Base-by-base conservation (phyloP, 2,113 vertebrate genomes). In the Isichthys henryi region DNA sequence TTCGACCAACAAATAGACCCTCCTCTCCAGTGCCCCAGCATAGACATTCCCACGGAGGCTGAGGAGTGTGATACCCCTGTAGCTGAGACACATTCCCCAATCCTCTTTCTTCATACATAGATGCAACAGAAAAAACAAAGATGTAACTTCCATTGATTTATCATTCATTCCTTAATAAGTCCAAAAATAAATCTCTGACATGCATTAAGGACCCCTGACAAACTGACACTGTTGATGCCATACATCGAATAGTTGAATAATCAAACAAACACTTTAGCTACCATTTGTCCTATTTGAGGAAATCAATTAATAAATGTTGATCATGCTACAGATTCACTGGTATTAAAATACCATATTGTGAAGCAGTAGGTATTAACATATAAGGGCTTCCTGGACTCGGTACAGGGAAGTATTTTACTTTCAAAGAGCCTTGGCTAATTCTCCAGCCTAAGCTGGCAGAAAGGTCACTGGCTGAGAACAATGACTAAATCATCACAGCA, bases 391-490 rank as follows among this genome's bases (percentile, higher is more conserved):
- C 48, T 58, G 43, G 39, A 88, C 88, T 87, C 62, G 77, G 88
- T 90, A 27, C 5, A 21, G 90, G 66, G 84, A 84, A 53, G 90
- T 90, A 89, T 90, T 88, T 87, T 50, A 86, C 88, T 83, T 49
- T 89, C 91, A 82, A 3, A 52, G 66, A 90, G 89, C 89, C 85
- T 80, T 89, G 85, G 88, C 92, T 92, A 92, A 92, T 92, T 92
- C 88, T 85, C 46, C 27, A 53, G 53, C 89, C 52, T 53, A 88
- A 90, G 90, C 88, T 43, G 48, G 86, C 52, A 88, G 90, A 93
- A 93, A 93, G 91, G 92, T 93, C 93, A 92, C 80, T 74, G 89
- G 88, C 90, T 85, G 88, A 92, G 87, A 90, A 92, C 92, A 93
- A 92, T 90, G 66, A 90, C n/a, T 62, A 85, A 88, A 62, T 39